A percentile compares a stretch with the other conserved stretches of the same genome.
Evolutionary conservation across 1,140 invertebrate genomes (phyloP).

Genomic region (Drosophila eugracilis): DNA sequence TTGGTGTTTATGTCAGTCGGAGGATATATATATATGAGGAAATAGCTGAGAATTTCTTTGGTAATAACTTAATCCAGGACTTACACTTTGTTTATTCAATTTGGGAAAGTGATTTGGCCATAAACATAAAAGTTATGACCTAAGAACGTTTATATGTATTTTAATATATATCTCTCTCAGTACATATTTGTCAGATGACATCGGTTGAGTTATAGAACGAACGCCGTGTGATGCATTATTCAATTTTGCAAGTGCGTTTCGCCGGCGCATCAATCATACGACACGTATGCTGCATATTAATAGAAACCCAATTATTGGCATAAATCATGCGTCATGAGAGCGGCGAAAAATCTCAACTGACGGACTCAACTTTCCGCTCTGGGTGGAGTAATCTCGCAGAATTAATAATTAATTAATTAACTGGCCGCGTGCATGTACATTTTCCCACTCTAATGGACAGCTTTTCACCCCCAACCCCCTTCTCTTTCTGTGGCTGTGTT

Average conservation of each 20-base stretch:
- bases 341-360: constrained; percentile 43
- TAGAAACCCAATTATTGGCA: constrained; percentile 59
- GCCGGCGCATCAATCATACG: constrained; percentile 60
- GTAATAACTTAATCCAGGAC: background rate
- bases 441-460: constrained; percentile 12
- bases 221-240: constrained; percentile 41
- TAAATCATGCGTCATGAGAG: constrained; percentile 49
- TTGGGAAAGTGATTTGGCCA: no score
- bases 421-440: constrained; percentile 27
- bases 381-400: constrained; percentile 33
- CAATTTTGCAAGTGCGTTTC: constrained; percentile 34
- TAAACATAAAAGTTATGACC: no score
- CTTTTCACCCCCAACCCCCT: constrained; percentile 14
- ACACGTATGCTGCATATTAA: constrained; percentile 72
- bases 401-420: constrained; percentile 64
- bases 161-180: background rate
- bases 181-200: constrained; percentile 32
- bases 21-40: background rate
- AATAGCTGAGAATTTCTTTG: constrained; percentile 2
- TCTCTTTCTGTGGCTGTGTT: constrained; percentile 19
- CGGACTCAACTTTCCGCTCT: constrained; percentile 9
- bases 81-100: constrained; percentile 11
- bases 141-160: background rate
- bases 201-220: constrained; percentile 41
- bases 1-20: constrained; percentile 8